phyloP scores from a whole-genome alignment of 37 sponge, comb jelly and placozoan species.

The Axinella damicornis region DNA sequence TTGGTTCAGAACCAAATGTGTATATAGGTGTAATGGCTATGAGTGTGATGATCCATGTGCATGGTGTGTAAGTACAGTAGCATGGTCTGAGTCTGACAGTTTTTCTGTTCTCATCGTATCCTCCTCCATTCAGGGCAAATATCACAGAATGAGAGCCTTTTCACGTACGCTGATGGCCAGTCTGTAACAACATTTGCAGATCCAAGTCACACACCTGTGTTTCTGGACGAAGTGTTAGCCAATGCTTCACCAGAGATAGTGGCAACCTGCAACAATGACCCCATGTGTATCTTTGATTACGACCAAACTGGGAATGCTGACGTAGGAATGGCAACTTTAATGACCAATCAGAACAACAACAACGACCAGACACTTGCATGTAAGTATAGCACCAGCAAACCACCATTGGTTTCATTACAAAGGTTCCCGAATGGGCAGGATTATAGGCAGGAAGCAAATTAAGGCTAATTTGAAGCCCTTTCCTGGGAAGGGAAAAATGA shows the following conservation, averaged over 20 bases:
- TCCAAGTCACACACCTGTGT: constrained; percentile 63
- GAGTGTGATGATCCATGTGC: too few species aligned
- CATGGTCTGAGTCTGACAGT: background rate
- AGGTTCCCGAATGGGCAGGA: too few species aligned
- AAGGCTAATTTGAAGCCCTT: too few species aligned
- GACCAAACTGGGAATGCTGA: constrained; percentile 55
- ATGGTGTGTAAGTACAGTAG: background rate
- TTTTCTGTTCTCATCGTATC: background rate
- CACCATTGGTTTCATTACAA: too few species aligned
- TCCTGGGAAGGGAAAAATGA: too few species aligned
- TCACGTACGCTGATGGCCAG: constrained; percentile 36
- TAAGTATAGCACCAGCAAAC: too few species aligned
- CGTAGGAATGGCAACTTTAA: constrained; percentile 42
- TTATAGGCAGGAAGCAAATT: too few species aligned
- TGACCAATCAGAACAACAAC: background rate
- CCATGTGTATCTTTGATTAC: constrained; percentile 63
- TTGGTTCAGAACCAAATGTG: too few species aligned
- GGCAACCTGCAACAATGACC: constrained; percentile 35
- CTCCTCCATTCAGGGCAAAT: constrained; percentile 63
- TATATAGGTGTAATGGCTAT: too few species aligned
- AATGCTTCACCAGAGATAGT: constrained; percentile 16
- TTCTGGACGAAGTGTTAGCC: constrained; percentile 44
- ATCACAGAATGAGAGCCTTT: constrained; percentile 31
- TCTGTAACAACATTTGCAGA: constrained; percentile 23
- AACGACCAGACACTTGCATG: background rate